Conservation (phyloP, 2,888 invertebrate species). For the Thereva nobilitata region DNA sequence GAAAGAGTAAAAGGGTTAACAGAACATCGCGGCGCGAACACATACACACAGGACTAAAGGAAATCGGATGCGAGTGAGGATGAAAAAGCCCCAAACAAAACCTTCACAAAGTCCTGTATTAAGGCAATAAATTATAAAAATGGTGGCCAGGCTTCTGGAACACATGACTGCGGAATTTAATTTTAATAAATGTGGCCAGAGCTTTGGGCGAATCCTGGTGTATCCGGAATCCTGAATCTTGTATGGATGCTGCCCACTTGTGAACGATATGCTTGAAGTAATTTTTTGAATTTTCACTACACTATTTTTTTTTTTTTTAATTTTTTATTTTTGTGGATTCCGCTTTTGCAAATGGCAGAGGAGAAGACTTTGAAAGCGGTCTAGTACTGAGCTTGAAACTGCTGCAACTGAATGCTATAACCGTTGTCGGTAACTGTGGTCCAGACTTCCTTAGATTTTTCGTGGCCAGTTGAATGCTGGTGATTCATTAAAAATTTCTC, state of each 20-base stretch:
- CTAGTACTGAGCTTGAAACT: no score
- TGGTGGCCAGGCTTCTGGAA: conserved; percentile 37
- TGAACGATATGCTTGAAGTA: conserved; percentile 10
- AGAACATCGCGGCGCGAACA: not conserved
- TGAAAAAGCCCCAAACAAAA: conserved; percentile 29
- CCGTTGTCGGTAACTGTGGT: no score
- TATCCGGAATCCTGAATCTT: conserved; percentile 11
- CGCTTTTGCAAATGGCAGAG: no score
- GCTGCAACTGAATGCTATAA: no score
- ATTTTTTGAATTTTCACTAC: no score
- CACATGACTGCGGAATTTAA: conserved; percentile 39
- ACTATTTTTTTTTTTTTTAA: no score
- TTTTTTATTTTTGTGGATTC: no score
- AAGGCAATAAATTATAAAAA: conserved; percentile 37
- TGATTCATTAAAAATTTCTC: no score
- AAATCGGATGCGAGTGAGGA: conserved; percentile 12
- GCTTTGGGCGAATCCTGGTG: conserved; percentile 16
- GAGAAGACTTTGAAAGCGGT: no score
- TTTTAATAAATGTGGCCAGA: conserved; percentile 35
- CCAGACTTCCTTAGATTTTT: no score
- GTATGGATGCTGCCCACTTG: conserved; percentile 16
- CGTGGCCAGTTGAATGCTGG: no score
- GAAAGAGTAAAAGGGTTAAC: conserved; percentile 10
- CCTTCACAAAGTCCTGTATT: conserved; percentile 35
- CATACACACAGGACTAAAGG: not conserved